These are phyloP conservation scores for Podotricha telesiphe DNA, from an alignment of 2,888 invertebrate species.

Conservation along the genomic window DNA sequence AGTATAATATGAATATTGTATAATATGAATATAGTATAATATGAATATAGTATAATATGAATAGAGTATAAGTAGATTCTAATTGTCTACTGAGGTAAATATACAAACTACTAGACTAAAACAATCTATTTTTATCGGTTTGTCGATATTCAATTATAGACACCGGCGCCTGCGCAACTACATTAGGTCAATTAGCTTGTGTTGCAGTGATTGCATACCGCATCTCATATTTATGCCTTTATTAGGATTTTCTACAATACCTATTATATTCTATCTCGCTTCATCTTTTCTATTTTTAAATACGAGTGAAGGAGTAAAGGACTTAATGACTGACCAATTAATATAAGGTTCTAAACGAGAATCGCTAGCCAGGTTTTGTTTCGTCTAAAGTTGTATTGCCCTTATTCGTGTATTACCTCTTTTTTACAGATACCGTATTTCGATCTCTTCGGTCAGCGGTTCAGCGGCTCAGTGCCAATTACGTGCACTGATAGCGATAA, in stretches of 20 bases:
- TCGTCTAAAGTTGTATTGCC: constrained; percentile 39
- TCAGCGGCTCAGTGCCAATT: constrained; percentile 53
- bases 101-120: neutral
- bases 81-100: neutral
- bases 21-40: too few species aligned
- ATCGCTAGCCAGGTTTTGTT: constrained; percentile 40
- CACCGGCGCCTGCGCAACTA: constrained; percentile 39
- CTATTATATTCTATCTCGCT: constrained; percentile 19
- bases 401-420: constrained; percentile 45
- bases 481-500: constrained; percentile 65
- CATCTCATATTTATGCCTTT: constrained; percentile 44
- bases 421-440: constrained; percentile 58
- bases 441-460: constrained; percentile 35
- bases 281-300: neutral
- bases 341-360: constrained; percentile 19
- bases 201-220: constrained; percentile 55
- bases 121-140: constrained; percentile 13
- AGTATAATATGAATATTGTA: too few species aligned
- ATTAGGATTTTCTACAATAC: constrained; percentile 41
- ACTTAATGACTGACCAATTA: constrained; percentile 21
- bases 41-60: too few species aligned
- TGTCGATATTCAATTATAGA: constrained; percentile 23
- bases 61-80: neutral
- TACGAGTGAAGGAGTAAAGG: constrained; percentile 28
- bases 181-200: constrained; percentile 54